phyloP scores from a whole-genome alignment of 1,140 invertebrate species.

The Sitophilus oryzae region DNA sequence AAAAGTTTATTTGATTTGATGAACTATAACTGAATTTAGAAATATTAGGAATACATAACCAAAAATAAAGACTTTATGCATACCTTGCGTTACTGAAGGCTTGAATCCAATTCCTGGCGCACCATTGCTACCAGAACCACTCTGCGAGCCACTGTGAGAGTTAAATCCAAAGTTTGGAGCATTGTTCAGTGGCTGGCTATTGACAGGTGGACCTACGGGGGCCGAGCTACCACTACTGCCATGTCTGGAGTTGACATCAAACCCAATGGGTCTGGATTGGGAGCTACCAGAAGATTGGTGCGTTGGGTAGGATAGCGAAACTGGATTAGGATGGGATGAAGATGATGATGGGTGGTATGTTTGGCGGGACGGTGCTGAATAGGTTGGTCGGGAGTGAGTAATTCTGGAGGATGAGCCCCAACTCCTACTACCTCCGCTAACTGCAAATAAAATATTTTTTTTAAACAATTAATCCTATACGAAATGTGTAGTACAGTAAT shows the following conservation, averaged over 20 bases:
- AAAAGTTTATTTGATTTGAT: too few species aligned
- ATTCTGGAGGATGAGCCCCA: too few species aligned
- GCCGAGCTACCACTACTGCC: not conserved
- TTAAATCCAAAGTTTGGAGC: conserved; percentile 10
- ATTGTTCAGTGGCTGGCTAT: too few species aligned
- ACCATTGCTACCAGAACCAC: not conserved
- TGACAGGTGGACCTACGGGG: conserved; percentile 5
- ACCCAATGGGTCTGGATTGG: conserved; percentile 9
- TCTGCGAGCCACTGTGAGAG: not conserved
- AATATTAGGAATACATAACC: too few species aligned
- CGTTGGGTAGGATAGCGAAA: conserved; percentile 7
- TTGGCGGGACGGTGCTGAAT: not conserved
- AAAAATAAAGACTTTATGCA: too few species aligned
- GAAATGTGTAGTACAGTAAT: too few species aligned
- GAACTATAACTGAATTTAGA: too few species aligned
- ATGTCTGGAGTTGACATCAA: conserved; percentile 1
- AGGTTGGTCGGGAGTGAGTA: not conserved
- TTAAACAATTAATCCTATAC: too few species aligned
- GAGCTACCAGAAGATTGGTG: not conserved
- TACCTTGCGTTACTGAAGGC: conserved; percentile 1
- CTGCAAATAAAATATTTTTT: too few species aligned
- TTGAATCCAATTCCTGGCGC: not conserved
- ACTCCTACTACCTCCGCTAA: not conserved
- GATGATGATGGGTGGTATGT: conserved; percentile 1
- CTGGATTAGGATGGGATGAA: conserved; percentile 1